Evolutionary conservation across 1,140 invertebrate genomes (phyloP).

Genomic region (Hypothenemus hampei): DNA sequence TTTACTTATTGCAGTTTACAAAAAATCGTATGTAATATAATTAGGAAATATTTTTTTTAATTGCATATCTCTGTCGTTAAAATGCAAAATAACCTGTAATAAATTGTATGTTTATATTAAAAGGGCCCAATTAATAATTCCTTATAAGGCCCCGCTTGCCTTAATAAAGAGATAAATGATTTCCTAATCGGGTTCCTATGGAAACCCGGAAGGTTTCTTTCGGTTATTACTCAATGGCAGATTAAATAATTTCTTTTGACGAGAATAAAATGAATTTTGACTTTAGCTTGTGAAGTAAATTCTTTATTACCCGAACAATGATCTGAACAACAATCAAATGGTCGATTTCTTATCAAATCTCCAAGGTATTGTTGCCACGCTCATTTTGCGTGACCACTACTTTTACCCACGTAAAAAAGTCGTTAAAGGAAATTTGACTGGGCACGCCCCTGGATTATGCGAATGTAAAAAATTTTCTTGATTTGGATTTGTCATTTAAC

Average conservation of each 20-base stretch:
- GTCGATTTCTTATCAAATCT: not conserved
- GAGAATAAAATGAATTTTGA: no score
- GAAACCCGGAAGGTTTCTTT: no score
- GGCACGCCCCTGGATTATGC: not conserved
- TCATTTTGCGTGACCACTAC: not conserved
- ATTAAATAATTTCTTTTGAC: no score
- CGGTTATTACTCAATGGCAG: no score
- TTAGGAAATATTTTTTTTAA: no score
- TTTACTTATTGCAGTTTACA: no score
- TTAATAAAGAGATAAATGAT: conserved; percentile 10
- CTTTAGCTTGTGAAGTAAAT: no score
- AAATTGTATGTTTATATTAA: not conserved
- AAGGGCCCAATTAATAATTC: not conserved
- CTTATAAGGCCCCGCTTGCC: not conserved
- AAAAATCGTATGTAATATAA: no score
- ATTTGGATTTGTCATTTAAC: conserved; percentile 5
- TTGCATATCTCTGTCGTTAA: no score
- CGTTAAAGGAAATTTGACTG: conserved; percentile 3
- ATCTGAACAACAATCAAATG: conserved; percentile 3
- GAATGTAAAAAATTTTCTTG: not conserved
- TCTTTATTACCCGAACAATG: not conserved
- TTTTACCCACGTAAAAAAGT: conserved; percentile 9
- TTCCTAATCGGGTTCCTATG: conserved; percentile 1
- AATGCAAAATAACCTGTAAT: no score
- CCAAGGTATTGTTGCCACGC: not conserved